phyloP scores from a whole-genome alignment of 2,888 invertebrate genomes.

The Drosophila barbarae region DNA sequence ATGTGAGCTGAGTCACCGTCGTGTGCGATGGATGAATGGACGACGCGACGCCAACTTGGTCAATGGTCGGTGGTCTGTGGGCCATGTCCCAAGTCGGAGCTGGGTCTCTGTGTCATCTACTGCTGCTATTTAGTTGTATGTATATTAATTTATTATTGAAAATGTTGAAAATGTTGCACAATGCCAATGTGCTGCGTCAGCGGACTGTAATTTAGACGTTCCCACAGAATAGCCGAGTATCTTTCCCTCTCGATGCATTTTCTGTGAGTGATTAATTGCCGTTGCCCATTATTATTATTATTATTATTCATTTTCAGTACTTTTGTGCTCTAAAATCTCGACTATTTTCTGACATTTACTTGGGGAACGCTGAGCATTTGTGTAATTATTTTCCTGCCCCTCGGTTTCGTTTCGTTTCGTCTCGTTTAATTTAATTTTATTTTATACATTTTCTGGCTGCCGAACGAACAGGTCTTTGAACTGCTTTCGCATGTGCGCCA shows the following conservation, averaged over 20 bases:
- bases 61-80: conserved; percentile 56
- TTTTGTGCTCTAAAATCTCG: conserved; percentile 31
- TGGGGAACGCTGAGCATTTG: conserved; percentile 18
- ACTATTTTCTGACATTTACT: conserved; percentile 38
- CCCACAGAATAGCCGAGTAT: conserved; percentile 26
- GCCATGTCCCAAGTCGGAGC: conserved; percentile 13
- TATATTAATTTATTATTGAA: conserved; percentile 34
- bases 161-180: conserved; percentile 52
- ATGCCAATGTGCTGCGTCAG: conserved; percentile 54
- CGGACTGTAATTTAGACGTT: conserved; percentile 53
- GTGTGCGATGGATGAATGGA: conserved; percentile 46
- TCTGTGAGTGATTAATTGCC: conserved; percentile 26
- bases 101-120: conserved; percentile 58
- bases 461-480: conserved; percentile 67
- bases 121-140: conserved; percentile 22
- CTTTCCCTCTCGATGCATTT: conserved; percentile 32
- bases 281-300: conserved; percentile 13
- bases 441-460: conserved; percentile 23
- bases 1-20: conserved; percentile 60
- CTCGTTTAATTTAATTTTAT: conserved; percentile 35
- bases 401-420: no score
- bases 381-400: conserved; percentile 24
- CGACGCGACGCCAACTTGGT: conserved; percentile 66
- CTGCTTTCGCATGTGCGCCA: conserved; percentile 71
- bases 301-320: conserved; percentile 32